Conservation (phyloP, 2,113 vertebrate species). For the Grantiella picta region DNA sequence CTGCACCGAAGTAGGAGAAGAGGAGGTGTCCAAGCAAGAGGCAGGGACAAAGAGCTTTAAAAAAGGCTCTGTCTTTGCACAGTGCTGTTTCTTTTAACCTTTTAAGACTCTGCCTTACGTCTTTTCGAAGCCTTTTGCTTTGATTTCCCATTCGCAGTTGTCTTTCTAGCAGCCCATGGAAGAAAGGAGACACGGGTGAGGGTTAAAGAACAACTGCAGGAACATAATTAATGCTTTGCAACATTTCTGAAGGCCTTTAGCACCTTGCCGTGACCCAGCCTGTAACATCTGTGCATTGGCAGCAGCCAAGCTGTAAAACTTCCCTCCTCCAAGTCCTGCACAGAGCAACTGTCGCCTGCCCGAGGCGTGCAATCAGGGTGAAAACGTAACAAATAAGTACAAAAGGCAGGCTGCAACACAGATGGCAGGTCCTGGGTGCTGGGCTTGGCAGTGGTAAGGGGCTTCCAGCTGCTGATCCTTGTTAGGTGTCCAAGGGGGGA, state of each 20-base stretch:
- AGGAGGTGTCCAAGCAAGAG: background rate
- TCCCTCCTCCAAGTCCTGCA: slow-evolving; percentile 14
- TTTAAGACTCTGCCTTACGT: slow-evolving; percentile 15
- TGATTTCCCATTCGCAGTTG: slow-evolving; percentile 32
- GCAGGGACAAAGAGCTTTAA: background rate
- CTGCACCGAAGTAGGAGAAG: background rate
- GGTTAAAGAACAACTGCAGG: slow-evolving; percentile 72
- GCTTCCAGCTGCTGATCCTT: slow-evolving; percentile 16
- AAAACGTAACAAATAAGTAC: slow-evolving; percentile 28
- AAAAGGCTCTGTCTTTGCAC: background rate
- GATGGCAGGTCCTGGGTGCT: background rate
- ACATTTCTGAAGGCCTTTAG: slow-evolving; percentile 69
- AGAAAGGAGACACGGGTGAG: background rate
- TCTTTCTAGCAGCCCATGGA: slow-evolving; percentile 48
- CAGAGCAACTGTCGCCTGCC: slow-evolving; percentile 44
- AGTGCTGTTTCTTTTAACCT: slow-evolving; percentile 43
- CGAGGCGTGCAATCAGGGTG: background rate
- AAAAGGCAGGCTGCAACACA: background rate
- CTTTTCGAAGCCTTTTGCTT: slow-evolving; percentile 31
- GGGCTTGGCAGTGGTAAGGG: background rate
- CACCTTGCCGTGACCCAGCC: slow-evolving; percentile 67
- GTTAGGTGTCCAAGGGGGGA: background rate
- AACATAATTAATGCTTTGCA: slow-evolving; percentile 72
- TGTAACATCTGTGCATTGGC: slow-evolving; percentile 73
- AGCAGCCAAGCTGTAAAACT: slow-evolving; percentile 68